phyloP scores from a whole-genome alignment of 2,113 vertebrate genomes.

The Oryzias celebensis region DNA sequence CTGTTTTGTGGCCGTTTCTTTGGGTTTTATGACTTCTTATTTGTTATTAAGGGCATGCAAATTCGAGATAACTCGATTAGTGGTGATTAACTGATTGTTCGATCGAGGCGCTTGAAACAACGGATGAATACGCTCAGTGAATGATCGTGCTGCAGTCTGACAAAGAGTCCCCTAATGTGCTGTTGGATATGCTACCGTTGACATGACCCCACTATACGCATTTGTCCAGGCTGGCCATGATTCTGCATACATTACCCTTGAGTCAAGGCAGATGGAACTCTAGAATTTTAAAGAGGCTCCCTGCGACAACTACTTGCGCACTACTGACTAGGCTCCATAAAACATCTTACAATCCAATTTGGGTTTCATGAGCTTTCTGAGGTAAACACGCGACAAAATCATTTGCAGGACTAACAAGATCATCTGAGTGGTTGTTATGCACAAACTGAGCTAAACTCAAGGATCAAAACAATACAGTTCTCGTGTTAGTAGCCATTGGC shows the following conservation, averaged over 20 bases:
- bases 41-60: constrained; percentile 58
- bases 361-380: constrained; percentile 59
- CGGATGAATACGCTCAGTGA: constrained; percentile 51
- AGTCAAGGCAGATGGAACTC: constrained; percentile 54
- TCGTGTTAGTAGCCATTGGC: constrained; percentile 49
- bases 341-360: constrained; percentile 65
- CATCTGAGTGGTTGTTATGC: constrained; percentile 34
- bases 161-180: constrained; percentile 55
- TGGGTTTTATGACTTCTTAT: constrained; percentile 43
- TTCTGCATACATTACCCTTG: constrained; percentile 76
- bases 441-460: neutral
- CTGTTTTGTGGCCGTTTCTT: constrained; percentile 29
- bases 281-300: constrained; percentile 62
- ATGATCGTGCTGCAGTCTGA: constrained; percentile 48
- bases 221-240: constrained; percentile 69
- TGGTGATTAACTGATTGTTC: constrained; percentile 60
- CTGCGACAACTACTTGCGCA: constrained; percentile 47
- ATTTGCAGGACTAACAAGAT: constrained; percentile 50
- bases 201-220: constrained; percentile 66
- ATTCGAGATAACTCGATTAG: constrained; percentile 63
- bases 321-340: constrained; percentile 32
- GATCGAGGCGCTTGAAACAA: constrained; percentile 47
- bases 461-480: no score
- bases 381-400: constrained; percentile 47
- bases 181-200: constrained; percentile 51